A percentile compares a stretch with the other conserved stretches of the same genome.
phyloP scores from a whole-genome alignment of 2,888 invertebrate genomes.

The Bombylius major region DNA sequence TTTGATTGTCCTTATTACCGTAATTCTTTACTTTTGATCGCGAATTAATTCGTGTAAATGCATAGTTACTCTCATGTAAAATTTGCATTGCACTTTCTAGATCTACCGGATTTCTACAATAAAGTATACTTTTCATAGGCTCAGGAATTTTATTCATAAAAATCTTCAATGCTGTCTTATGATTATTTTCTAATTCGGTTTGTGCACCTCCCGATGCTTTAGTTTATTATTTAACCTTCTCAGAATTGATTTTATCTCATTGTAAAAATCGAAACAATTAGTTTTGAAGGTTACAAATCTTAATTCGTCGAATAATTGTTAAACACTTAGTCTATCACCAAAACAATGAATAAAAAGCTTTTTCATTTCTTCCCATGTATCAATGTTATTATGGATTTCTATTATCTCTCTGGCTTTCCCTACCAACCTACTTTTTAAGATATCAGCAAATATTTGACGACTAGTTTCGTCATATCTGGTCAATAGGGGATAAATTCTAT shows the following conservation, averaged over 20 bases:
- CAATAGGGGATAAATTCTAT: no score
- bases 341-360: conserved; percentile 7
- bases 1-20: no score
- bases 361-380: conserved; percentile 13
- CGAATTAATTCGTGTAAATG: no score
- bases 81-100: conserved; percentile 13
- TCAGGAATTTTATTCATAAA: conserved; percentile 15
- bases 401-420: conserved; percentile 12
- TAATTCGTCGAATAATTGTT: conserved; percentile 10
- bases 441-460: conserved; percentile 11
- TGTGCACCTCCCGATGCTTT: background rate
- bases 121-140: conserved; percentile 11
- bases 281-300: conserved; percentile 9
- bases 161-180: conserved; percentile 11
- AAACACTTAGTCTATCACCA: conserved; percentile 7
- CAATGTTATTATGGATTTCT: conserved; percentile 12
- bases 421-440: conserved; percentile 11
- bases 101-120: conserved; percentile 9
- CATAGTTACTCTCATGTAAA: background rate
- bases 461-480: conserved; percentile 9
- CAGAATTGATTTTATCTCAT: conserved; percentile 11
- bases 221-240: conserved; percentile 11
- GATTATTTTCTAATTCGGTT: conserved; percentile 10
- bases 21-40: no score
- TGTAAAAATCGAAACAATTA: conserved; percentile 10